Conservation (phyloP, 2,797 vertebrate genomes). For the Macropodus opercularis region DNA sequence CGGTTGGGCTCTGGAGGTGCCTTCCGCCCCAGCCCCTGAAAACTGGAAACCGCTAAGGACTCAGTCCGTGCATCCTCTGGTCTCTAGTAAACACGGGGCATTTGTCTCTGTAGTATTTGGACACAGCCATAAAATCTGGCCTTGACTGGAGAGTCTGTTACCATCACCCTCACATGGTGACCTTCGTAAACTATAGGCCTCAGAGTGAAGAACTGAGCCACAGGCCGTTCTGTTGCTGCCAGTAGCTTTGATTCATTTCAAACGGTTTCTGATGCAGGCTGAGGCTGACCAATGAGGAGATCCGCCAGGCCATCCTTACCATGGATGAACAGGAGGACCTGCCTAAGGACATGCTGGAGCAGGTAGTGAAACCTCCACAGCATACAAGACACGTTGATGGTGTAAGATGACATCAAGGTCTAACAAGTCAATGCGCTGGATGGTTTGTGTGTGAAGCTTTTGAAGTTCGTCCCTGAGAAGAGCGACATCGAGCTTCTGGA, state of each 20-base stretch:
- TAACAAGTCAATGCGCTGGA: background rate
- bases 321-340: constrained; percentile 97
- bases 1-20: too few relatives aligned
- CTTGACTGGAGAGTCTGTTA: too few relatives aligned
- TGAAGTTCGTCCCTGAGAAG: constrained; percentile 96
- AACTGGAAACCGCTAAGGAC: too few relatives aligned
- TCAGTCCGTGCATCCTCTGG: too few relatives aligned
- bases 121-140: too few relatives aligned
- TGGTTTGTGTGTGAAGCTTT: constrained; percentile 78
- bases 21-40: too few relatives aligned
- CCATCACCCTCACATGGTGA: background rate
- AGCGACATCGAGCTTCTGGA: constrained; percentile 91
- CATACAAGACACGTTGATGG: background rate
- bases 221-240: background rate
- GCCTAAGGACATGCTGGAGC: constrained; percentile 89
- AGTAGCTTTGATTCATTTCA: too few relatives aligned
- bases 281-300: constrained; percentile 93
- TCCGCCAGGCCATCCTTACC: constrained; percentile 89
- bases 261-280: constrained; percentile 75
- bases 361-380: constrained; percentile 40
- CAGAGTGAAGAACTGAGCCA: background rate
- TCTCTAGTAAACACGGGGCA: too few relatives aligned
- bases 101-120: too few relatives aligned
- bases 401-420: background rate
- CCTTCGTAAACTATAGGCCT: background rate